Evolutionary conservation across 2,888 invertebrate genomes (phyloP), one percentile per base, ranked within the genome.

Genomic region (Rugalucina vietnamica): DNA sequence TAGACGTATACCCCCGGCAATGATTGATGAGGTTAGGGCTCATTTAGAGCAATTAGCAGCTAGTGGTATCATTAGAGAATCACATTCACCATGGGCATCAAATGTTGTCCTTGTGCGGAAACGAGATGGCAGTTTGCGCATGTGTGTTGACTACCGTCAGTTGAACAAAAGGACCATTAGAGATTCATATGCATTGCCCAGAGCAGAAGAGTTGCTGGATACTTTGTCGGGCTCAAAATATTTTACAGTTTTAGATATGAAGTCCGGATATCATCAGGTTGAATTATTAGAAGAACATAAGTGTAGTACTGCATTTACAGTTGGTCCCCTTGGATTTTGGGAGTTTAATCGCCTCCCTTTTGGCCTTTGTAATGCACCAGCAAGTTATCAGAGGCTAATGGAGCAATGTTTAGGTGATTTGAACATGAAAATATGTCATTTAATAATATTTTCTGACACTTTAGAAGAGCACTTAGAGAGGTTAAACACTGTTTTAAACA

Each of bases 171-270:
- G 71, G 24, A 86, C 86, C 0, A 43, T 84, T 21, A 87, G 88
- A 74, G 89, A 90, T 74, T 37, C 84, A 0, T 88, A 82, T 69
- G 80, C 85, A 1, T 77, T 88, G n/a, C 89, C 89, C 1, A 49
- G 88, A 21, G 76, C 86, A 29, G 86, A 89, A 37, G 89, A 90
- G 34, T 39, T 86, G 0, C 75, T 82, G 49, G 82, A 82, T 69
- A 36, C 32, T 21, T 69, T 82, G 18, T 36, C 74, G n/a, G 75
- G 79, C 21, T n/a, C 75, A 1, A 74, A 54, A 37, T 75, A n/a
- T 24, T 83, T 79, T 34, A 60, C 73, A 10, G 60, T 50, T 18
- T 39, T 81, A 18, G 86, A 88, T 39, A 82, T 84, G 78, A 88
- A 86, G 49, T 39, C 70, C 49, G 85, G 86, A 1, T 88, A 85